Evolutionary conservation across 2,888 invertebrate species (phyloP).

Genomic region (Fragum fragum): DNA sequence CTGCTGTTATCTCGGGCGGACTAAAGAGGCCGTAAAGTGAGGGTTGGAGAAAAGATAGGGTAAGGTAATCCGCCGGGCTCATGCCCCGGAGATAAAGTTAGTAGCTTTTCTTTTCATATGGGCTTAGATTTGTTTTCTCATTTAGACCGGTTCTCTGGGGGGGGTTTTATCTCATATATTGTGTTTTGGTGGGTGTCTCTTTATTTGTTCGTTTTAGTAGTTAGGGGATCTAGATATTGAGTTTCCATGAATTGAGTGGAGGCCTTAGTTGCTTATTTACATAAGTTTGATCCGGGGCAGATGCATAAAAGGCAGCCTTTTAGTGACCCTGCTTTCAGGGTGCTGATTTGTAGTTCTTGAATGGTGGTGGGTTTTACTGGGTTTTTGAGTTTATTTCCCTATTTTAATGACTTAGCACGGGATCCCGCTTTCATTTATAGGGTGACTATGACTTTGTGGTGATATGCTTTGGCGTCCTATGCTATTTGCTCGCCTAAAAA

Average conservation of each 20-base stretch:
- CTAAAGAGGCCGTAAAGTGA: not conserved
- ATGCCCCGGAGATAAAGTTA: not conserved
- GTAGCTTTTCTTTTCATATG: not conserved
- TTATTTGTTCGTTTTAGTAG: not conserved
- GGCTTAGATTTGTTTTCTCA: slow-evolving; percentile 1
- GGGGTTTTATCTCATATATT: not conserved
- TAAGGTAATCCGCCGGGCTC: slow-evolving; percentile 1
- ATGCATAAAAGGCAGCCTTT: not conserved
- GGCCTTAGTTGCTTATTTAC: not conserved
- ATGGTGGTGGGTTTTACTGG: not conserved
- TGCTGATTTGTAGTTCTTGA: not conserved
- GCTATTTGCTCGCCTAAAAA: not conserved
- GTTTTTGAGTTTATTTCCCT: not conserved
- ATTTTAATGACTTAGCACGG: slow-evolving; percentile 9
- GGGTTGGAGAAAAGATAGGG: not conserved
- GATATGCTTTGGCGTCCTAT: not conserved
- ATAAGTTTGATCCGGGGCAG: slow-evolving; percentile 12
- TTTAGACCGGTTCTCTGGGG: not conserved
- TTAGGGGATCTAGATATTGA: not conserved
- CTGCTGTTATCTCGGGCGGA: not conserved
- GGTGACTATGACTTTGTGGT: not conserved
- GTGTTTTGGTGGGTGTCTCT: not conserved
- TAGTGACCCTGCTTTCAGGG: slow-evolving; percentile 1
- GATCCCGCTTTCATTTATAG: slow-evolving; percentile 17
- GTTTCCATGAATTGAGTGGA: not conserved